Evolutionary conservation across 2,797 vertebrate species (phyloP).

Genomic region (Neomorphus geoffroyi): DNA sequence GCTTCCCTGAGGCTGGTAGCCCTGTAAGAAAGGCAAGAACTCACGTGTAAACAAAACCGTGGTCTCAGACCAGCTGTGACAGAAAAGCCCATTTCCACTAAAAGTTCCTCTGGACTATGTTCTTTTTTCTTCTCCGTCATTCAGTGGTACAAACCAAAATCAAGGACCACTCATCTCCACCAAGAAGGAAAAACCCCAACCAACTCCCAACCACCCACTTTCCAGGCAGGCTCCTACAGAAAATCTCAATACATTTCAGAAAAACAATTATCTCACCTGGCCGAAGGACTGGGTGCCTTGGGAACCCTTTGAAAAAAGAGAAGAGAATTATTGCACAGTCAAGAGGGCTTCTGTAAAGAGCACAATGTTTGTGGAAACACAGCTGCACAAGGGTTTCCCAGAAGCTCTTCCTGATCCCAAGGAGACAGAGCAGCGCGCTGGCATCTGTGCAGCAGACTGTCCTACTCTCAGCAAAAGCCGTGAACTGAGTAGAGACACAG

Average conservation of each 20-base stretch:
- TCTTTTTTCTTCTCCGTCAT: accelerated
- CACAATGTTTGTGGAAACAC: accelerated
- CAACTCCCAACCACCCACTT: accelerated
- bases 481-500: too few relatives aligned
- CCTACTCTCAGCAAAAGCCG: background rate
- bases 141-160: background rate
- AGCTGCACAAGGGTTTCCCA: background rate
- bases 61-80: background rate
- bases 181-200: accelerated
- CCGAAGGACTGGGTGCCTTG: background rate
- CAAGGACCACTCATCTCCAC: too few relatives aligned
- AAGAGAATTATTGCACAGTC: background rate
- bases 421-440: background rate
- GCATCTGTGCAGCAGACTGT: too few relatives aligned
- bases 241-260: background rate
- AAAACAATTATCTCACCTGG: background rate
- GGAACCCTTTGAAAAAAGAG: background rate
- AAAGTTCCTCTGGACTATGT: accelerated
- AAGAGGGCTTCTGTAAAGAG: background rate
- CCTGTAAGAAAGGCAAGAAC: background rate
- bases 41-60: background rate
- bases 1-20: background rate
- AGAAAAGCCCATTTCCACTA: background rate
- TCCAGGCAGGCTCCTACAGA: background rate
- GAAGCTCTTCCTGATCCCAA: background rate